Conservation (phyloP, 2,113 vertebrate species). For the Pseudonaja textilis region DNA sequence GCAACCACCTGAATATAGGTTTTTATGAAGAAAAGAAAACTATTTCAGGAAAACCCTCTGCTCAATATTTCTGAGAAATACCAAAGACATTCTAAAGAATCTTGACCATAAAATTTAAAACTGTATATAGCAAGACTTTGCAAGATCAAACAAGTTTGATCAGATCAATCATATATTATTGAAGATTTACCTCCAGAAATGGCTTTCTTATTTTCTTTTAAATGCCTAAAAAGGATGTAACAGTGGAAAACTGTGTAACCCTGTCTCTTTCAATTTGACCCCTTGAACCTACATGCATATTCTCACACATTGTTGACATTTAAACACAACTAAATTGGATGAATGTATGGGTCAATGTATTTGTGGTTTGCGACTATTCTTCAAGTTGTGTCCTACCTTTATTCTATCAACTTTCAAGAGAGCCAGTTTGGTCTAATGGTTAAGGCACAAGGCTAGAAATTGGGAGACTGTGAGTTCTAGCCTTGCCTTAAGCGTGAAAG, state of each 20-base stretch:
- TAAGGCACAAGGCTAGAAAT: not conserved
- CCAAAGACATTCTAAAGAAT: not conserved
- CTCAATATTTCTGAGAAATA: not conserved
- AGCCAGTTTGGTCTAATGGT: not conserved
- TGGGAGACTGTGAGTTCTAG: not conserved
- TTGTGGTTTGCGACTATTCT: not conserved
- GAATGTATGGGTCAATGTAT: not conserved
- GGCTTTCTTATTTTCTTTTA: not conserved
- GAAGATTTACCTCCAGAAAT: not conserved
- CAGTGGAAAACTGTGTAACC: not conserved
- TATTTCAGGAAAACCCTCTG: not conserved
- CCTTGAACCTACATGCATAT: not conserved
- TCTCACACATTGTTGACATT: not conserved
- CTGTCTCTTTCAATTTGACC: not conserved
- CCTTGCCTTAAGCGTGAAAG: not conserved
- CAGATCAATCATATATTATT: too few relatives aligned
- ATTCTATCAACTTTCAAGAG: not conserved
- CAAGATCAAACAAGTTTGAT: too few relatives aligned
- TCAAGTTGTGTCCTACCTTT: not conserved
- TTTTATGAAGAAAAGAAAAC: not conserved
- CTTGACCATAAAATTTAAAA: not conserved
- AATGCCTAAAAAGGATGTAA: not conserved
- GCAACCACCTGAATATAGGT: constrained; percentile 12
- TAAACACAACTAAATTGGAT: not conserved
- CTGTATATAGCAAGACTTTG: too few relatives aligned